These are phyloP conservation scores for Morphnarchus princeps DNA, from an alignment of 2,113 vertebrate genomes.

Conservation along the genomic window DNA sequence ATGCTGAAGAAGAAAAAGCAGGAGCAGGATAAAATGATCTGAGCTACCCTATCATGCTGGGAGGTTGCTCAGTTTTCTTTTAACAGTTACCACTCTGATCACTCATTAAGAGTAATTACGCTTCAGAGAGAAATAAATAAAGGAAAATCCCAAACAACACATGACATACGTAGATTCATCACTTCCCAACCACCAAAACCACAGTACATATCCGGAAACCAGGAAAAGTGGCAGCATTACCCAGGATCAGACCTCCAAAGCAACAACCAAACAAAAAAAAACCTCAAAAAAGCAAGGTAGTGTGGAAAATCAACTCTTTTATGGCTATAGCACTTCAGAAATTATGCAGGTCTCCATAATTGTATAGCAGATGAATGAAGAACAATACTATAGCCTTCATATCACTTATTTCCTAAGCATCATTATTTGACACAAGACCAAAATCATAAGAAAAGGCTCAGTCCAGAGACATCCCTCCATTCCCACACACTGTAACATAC, in stretches of 20 bases:
- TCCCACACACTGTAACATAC: too few relatives aligned
- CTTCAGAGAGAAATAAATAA: neutral
- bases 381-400: neutral
- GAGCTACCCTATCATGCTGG: neutral
- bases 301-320: neutral
- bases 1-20: neutral
- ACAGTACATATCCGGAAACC: neutral
- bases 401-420: neutral
- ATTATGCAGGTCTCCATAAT: neutral
- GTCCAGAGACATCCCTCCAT: neutral
- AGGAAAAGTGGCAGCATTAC: neutral
- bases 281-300: neutral
- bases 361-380: neutral
- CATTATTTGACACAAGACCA: neutral
- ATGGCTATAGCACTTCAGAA: neutral
- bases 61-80: neutral
- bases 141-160: neutral
- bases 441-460: neutral
- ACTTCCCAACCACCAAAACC: neutral
- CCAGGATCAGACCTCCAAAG: neutral
- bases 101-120: neutral
- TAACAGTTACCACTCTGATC: neutral
- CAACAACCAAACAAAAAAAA: neutral
- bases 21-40: neutral
- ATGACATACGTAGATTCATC: neutral